Conservation (phyloP, 1,140 invertebrate species). For the Bombus fervidus region DNA sequence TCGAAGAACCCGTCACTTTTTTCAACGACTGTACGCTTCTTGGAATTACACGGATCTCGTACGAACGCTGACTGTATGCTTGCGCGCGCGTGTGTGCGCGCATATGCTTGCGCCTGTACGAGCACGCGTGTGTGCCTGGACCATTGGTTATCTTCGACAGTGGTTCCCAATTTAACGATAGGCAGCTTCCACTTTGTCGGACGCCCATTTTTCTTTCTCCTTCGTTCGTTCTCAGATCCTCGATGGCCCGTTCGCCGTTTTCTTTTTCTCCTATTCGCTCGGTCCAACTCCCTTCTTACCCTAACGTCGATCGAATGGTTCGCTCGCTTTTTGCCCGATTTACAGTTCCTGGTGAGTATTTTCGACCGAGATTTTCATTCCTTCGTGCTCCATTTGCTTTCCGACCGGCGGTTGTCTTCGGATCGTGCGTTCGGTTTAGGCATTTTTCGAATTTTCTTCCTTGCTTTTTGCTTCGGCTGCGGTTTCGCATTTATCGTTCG, state of each 20-base stretch:
- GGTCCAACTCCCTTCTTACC: neutral
- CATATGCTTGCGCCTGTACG: constrained; percentile 10
- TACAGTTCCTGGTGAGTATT: neutral
- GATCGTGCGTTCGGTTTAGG: neutral
- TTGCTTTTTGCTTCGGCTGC: no score
- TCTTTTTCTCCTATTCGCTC: neutral
- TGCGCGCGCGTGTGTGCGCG: neutral
- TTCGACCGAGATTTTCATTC: neutral
- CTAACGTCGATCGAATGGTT: neutral
- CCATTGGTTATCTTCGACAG: constrained; percentile 70
- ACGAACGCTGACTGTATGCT: constrained; percentile 51
- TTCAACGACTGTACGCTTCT: constrained; percentile 79
- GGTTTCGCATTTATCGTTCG: neutral
- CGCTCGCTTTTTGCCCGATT: neutral
- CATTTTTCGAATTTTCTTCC: neutral
- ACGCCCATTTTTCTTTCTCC: neutral
- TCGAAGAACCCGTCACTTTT: constrained; percentile 71
- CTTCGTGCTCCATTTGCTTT: neutral
- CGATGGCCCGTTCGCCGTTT: neutral
- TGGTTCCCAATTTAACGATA: constrained; percentile 63
- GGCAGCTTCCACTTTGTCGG: neutral
- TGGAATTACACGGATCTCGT: constrained; percentile 74
- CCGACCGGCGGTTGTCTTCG: neutral
- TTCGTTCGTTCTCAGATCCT: neutral
- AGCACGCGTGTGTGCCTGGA: constrained; percentile 53